Evolutionary conservation across 30 jellyfish, hydroid and myxozoan genomes (phyloP), one percentile per base, ranked within the genome.

Genomic region (Hydractinia symbiolongicarpus): DNA sequence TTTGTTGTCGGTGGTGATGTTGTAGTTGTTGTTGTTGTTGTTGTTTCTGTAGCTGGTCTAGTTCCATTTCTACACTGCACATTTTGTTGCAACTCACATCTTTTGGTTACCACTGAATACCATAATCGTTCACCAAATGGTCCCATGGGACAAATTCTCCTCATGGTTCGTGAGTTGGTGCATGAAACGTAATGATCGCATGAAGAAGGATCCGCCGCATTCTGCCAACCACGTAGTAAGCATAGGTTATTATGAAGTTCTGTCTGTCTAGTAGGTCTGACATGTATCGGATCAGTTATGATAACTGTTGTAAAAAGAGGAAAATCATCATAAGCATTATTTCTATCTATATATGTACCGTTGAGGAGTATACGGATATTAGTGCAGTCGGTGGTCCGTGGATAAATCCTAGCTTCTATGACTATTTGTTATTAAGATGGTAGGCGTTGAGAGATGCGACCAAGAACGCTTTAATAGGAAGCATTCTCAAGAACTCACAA

Each of bases 141-240:
- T 64, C 74, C 74, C 19, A 44, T 64, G 8, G 74, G 74, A 64
- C 74, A 64, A n/a, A n/a, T 64, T 51, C 9, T 64, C 40, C 74
- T 7, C 8, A 64, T 64, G 74, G 74, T 64, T 64, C 74, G 74
- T 6, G 74, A n/a, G 74, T 64, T 64, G 7, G 74, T 64, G 17
- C 74, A 64, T 64, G 74, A 64, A n/a, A 64, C 1, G 16, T 64
- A 64, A 64, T 64, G 74, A 6, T 7, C 4, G 4, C 74, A 64
- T 7, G 74, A 64, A 7, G 74, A 64, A 4, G 74, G 74, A 13
- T 64, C 74, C 8, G 74, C 52, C 40, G 40, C 40, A 13, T n/a
- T 64, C 74, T 44, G 40, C 74, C 74, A 64, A 64, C 74, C 74
- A 6, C 74, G 74, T 6, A 64, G 16, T 7, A 64, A 64, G 17